phyloP scores from a whole-genome alignment of 2,113 vertebrate species.

The Macquaria ambigua region DNA sequence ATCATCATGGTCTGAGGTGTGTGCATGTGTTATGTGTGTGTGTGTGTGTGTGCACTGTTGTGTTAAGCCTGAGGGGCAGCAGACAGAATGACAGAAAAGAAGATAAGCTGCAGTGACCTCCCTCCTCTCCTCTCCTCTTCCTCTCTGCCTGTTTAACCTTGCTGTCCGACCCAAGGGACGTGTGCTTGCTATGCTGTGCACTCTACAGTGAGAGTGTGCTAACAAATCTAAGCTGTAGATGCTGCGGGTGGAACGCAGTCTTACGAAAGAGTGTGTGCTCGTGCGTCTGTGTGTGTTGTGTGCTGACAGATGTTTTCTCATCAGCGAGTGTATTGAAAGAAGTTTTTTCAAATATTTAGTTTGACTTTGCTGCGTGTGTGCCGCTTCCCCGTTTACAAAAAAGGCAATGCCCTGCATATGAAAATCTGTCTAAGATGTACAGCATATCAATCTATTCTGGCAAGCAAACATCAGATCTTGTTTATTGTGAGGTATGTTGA shows the following conservation, averaged over 20 bases:
- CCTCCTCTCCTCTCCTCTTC: slow-evolving; percentile 47
- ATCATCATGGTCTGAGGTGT: slow-evolving; percentile 7
- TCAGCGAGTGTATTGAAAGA: slow-evolving; percentile 8
- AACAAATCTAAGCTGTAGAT: slow-evolving; percentile 25
- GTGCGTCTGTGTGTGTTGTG: background rate
- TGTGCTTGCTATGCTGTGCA: slow-evolving; percentile 39
- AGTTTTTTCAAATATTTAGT: background rate
- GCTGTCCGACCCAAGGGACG: slow-evolving; percentile 56
- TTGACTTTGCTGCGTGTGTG: background rate
- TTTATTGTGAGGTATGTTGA: background rate
- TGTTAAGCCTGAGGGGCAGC: slow-evolving; percentile 53
- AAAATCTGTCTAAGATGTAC: background rate
- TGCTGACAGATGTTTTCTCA: slow-evolving; percentile 19
- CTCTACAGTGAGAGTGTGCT: slow-evolving; percentile 23
- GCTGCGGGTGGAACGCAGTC: slow-evolving; percentile 37
- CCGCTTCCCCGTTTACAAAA: background rate
- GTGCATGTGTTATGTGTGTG: background rate
- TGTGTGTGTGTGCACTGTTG: background rate
- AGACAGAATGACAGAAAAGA: slow-evolving; percentile 61
- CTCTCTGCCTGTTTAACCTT: slow-evolving; percentile 72
- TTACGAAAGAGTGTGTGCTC: background rate
- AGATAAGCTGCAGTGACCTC: slow-evolving; percentile 74
- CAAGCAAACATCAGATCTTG: background rate
- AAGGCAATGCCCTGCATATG: background rate
- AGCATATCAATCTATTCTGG: background rate